These are phyloP conservation scores for Cephus nigrinus DNA, from an alignment of 2,888 invertebrate species.

Conservation along the genomic window DNA sequence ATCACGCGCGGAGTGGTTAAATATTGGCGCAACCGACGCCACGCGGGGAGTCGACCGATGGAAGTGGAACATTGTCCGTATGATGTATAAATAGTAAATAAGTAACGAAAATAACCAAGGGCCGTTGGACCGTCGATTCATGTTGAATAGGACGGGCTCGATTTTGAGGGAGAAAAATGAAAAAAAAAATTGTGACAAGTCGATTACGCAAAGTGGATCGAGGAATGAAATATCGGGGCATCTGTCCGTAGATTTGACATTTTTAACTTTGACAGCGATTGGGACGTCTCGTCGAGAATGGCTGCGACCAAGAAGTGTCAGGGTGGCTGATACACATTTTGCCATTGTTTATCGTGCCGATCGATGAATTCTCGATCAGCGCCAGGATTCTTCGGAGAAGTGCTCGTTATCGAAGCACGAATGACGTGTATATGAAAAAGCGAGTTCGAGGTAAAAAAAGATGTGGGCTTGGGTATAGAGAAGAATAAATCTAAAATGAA, in stretches of 20 bases:
- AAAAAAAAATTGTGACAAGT: neutral
- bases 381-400: too few species aligned
- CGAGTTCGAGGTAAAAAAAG: too few species aligned
- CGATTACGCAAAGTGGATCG: too few species aligned
- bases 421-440: too few species aligned
- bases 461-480: too few species aligned
- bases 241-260: neutral
- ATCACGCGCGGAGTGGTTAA: constrained; percentile 42
- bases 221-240: too few species aligned
- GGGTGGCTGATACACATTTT: neutral
- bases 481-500: neutral
- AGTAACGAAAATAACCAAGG: constrained; percentile 50
- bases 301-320: too few species aligned
- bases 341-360: neutral
- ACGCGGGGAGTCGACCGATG: constrained; percentile 43
- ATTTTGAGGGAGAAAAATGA: neutral
- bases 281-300: too few species aligned
- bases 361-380: neutral
- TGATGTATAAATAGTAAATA: constrained; percentile 55
- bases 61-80: constrained; percentile 61
- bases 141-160: constrained; percentile 8
- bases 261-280: too few species aligned
- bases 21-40: constrained; percentile 43
- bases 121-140: constrained; percentile 53
- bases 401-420: too few species aligned